phyloP scores from a whole-genome alignment of 92 coral and sea anemone species.

The Micromussa lordhowensis region DNA sequence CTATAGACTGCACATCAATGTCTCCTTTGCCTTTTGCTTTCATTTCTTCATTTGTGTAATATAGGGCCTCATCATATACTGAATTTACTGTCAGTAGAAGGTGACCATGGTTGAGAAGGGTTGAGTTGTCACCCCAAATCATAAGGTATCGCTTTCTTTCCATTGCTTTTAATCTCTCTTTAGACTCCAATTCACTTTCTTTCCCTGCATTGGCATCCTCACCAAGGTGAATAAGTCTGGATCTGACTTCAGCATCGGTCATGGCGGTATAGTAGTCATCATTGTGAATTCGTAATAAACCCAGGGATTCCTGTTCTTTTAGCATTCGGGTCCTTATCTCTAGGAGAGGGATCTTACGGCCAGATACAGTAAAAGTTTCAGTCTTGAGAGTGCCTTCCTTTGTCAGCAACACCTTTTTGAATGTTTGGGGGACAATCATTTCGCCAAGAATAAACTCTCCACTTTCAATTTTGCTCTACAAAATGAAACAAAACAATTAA shows the following conservation, averaged over 20 bases:
- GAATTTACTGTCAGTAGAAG: too few species aligned
- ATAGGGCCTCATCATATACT: too few species aligned
- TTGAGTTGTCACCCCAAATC: background rate
- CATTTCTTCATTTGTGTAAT: background rate
- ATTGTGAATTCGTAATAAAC: too few species aligned
- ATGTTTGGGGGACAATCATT: too few species aligned
- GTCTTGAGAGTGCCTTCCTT: background rate
- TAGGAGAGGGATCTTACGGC: background rate
- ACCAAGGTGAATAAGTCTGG: too few species aligned
- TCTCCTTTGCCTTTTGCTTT: background rate
- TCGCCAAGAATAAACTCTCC: background rate
- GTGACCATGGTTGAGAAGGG: too few species aligned
- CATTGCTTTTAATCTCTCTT: too few species aligned
- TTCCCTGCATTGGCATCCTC: too few species aligned
- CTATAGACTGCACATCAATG: background rate
- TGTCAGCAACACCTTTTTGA: background rate
- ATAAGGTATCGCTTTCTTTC: background rate
- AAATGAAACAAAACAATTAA: background rate
- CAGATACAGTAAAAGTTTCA: background rate
- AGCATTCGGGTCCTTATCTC: background rate
- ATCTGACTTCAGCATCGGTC: too few species aligned
- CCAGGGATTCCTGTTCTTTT: background rate
- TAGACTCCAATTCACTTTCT: background rate
- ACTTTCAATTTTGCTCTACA: background rate
- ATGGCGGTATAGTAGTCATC: too few species aligned